A percentile compares a stretch with the other conserved stretches of the same genome.
Conservation (phyloP, 2,797 vertebrate species). For the Yasuhikotakia modesta region DNA sequence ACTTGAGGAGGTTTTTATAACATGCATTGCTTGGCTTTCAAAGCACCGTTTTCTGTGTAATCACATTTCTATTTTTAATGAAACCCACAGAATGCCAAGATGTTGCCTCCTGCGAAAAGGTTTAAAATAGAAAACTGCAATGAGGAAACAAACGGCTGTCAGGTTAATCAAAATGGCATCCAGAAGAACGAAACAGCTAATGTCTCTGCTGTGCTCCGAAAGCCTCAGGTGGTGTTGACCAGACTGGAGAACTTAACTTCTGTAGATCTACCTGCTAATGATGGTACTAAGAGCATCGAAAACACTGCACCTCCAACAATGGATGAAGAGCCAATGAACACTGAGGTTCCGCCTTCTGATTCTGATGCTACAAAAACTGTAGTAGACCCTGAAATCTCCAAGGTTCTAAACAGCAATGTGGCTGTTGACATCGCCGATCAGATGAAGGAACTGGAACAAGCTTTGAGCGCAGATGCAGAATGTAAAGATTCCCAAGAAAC, state of each 20-base stretch:
- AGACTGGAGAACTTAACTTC: constrained; percentile 55
- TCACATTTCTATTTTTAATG: not conserved
- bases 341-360: not conserved
- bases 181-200: constrained; percentile 59
- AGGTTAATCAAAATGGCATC: constrained; percentile 70
- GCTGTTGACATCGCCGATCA: constrained; percentile 56
- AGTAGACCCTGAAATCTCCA: constrained; percentile 50
- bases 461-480: constrained; percentile 51
- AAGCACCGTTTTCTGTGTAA: not conserved
- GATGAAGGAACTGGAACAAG: constrained; percentile 68
- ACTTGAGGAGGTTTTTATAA: no score
- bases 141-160: constrained; percentile 59
- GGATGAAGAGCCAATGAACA: constrained; percentile 57
- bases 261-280: constrained; percentile 12
- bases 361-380: constrained; percentile 29
- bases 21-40: no score
- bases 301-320: constrained; percentile 21
- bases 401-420: constrained; percentile 56
- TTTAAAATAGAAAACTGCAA: constrained; percentile 77
- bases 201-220: constrained; percentile 40
- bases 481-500: constrained; percentile 40
- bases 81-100: constrained; percentile 75
- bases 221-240: constrained; percentile 55
- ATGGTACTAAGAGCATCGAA: not conserved
- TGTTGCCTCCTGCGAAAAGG: constrained; percentile 82